Evolutionary conservation across 2,888 invertebrate genomes (phyloP), one percentile per base, ranked within the genome.

Genomic region (Thymelicus acteon): DNA sequence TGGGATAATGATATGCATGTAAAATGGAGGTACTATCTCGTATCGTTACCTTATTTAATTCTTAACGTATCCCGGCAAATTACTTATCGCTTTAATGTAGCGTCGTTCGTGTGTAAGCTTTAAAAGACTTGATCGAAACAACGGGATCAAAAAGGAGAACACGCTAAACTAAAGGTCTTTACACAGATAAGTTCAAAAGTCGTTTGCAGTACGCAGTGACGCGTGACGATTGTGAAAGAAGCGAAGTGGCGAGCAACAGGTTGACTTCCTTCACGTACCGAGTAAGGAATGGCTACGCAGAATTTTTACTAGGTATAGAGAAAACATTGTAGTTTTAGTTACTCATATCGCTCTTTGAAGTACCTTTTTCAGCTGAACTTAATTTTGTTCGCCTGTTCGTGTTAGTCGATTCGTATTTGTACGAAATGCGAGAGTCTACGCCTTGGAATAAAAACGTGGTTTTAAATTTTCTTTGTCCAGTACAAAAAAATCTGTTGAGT

Each of bases 121-220:
- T 57, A 57, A 57, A 37, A 57, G 37, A 54, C 31, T 31, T 19
- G 57, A 57, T 57, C 37, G 57, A 57, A 57, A 57, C 57, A 57
- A 37, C 37, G 31, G 57, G 57, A 57, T 57, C 31, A 37, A 47
- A 62, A 62, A 62, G 5, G 48, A 62, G 62, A 62, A 62, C 24
- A 62, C 48, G 31, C 48, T 19, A 37, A 57, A 57, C 48, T 19
- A 37, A 57, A 57, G 57, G 48, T 62, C 31, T 61, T 61, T 61
- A 61, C 61, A 61, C 61, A 47, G 61, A 47, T 47, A 47, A 61
- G 47, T 61, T 61, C 47, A 31, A 24, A 47, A 64, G 64, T 64
- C 64, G 64, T 54, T 64, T 54, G 39, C 64, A 64, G 52, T 52
- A 52, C 52, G 64, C 39, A 64, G 52, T 64, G 64, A 54, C 19